Evolutionary conservation across 2,888 invertebrate genomes (phyloP), one percentile per base, ranked within the genome.

Genomic region (Drosophila parthenogenetica): DNA sequence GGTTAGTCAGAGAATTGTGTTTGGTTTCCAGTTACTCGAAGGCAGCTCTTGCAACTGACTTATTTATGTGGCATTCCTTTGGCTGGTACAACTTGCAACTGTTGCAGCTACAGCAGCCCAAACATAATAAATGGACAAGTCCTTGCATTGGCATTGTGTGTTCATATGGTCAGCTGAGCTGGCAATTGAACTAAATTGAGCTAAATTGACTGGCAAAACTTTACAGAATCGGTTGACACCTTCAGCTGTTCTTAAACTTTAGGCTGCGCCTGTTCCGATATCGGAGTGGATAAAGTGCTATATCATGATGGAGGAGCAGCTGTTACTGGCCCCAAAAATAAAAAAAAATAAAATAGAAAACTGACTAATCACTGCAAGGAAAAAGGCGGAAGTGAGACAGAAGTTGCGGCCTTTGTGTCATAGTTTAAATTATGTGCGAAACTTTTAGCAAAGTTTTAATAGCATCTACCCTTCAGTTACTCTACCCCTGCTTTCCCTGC

Each of bases 371-470:
- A 79, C 77, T 68, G 63, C 58, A 66, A 71, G 11, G 10, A 11
- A 11, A 5, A 70, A 58, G 66, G 51, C 7, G n/a, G 40, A 11
- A 42, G 43, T 25, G 11, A 5, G 42, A 14, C 14, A 37, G 5
- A 51, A 58, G 54, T 64, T 67, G 66, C 60, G 45, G 46, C 62
- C 59, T 68, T 59, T 71, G 43, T 82, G 79, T 79, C 83, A 77
- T 79, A 80, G 88, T 79, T 83, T 78, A 84, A 89, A 86, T 89
- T 89, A 86, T 84, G 81, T 84, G 81, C 72, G 53, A 81, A 89
- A 89, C 67, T 85, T 88, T 79, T 60, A 16, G 54, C 51, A 73
- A 89, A 88, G 75, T 89, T 88, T 88, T 88, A 89, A 89, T 88
- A 79, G 89, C 84, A 69, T 84, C 71, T 50, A 54, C 65, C 42